phyloP scores from a whole-genome alignment of 2,888 invertebrate species.

The Argyra leucocephala region DNA sequence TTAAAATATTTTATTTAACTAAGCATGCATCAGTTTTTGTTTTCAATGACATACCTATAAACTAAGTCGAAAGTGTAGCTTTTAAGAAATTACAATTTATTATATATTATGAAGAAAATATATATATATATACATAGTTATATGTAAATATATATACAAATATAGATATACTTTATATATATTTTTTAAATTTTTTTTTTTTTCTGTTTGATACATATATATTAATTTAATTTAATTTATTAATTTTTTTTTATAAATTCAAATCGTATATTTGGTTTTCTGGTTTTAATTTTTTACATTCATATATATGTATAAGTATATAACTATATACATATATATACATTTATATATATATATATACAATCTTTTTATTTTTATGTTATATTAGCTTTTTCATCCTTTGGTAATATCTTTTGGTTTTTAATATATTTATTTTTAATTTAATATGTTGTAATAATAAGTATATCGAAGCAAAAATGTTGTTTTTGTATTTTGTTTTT shows the following conservation, averaged over 20 bases:
- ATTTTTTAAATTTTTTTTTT: no score
- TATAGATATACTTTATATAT: no score
- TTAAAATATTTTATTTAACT: no score
- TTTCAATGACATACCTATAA: conserved; percentile 21
- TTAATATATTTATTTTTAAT: neutral
- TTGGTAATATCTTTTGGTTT: conserved; percentile 2
- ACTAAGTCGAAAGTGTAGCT: conserved; percentile 20
- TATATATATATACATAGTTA: no score
- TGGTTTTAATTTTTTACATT: no score
- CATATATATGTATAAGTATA: neutral
- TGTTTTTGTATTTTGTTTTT: no score
- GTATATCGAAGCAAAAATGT: neutral
- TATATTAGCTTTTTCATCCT: neutral
- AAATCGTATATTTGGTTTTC: no score
- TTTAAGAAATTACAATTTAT: neutral
- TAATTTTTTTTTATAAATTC: no score
- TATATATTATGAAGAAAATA: neutral
- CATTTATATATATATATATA: neutral
- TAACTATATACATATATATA: neutral
- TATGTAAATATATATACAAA: no score
- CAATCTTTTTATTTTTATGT: neutral
- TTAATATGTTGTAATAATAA: neutral
- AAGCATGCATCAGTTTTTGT: conserved; percentile 5
- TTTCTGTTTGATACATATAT: no score
- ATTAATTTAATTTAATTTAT: no score